phyloP scores from a whole-genome alignment of 2,888 invertebrate species.

The Agrotis clavis region DNA sequence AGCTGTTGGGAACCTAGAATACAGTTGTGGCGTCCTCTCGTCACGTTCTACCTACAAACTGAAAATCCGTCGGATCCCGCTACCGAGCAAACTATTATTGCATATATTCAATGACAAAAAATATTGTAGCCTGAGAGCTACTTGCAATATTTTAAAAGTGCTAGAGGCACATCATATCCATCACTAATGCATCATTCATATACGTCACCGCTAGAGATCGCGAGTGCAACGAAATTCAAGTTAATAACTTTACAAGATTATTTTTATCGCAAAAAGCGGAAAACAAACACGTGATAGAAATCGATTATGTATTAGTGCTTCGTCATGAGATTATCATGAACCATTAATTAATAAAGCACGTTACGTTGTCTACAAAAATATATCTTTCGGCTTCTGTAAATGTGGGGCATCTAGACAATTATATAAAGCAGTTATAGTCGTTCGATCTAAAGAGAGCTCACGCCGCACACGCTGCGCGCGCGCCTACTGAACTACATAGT shows the following conservation, averaged over 20 bases:
- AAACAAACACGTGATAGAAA: conserved; percentile 49
- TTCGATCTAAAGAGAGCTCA: conserved; percentile 28
- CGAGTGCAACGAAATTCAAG: conserved; percentile 41
- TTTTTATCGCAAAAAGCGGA: conserved; percentile 46
- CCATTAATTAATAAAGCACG: conserved; percentile 34
- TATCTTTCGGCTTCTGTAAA: conserved; percentile 45
- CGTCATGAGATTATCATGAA: conserved; percentile 30
- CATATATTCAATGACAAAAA: background rate
- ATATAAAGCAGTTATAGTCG: conserved; percentile 45
- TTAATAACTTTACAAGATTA: conserved; percentile 54
- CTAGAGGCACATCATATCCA: background rate
- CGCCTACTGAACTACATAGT: conserved; percentile 35
- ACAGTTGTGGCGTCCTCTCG: too few species aligned
- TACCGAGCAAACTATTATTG: background rate
- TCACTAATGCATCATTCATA: background rate
- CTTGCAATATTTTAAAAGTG: too few species aligned
- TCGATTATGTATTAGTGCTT: conserved; percentile 45
- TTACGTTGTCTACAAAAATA: conserved; percentile 57
- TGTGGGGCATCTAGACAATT: conserved; percentile 44
- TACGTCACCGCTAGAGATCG: conserved; percentile 37
- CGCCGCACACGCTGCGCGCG: background rate
- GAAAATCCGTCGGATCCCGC: too few species aligned
- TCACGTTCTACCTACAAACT: too few species aligned
- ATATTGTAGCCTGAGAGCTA: too few species aligned
- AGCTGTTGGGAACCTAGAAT: background rate